A percentile compares a stretch with the other conserved stretches of the same genome.
phyloP scores from a whole-genome alignment of 2,113 vertebrate genomes.

The Carlito syrichta region DNA sequence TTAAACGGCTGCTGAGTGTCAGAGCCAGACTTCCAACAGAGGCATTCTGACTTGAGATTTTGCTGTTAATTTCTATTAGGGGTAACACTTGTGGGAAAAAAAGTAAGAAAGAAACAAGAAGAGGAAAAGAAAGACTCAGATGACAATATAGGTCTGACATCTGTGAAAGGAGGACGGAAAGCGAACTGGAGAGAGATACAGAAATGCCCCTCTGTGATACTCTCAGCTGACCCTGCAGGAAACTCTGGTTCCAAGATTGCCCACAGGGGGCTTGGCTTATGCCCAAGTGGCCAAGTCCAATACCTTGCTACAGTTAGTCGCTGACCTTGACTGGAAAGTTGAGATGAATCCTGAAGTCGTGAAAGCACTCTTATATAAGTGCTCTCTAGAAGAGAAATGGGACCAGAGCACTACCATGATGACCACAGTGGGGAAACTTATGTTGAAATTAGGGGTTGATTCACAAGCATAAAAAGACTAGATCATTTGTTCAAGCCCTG shows the following conservation, averaged over 20 bases:
- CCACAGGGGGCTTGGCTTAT: accelerated
- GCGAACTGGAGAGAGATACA: not conserved
- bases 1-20: not conserved
- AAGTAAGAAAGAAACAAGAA: not conserved
- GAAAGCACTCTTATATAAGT: not conserved
- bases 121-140: not conserved
- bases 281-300: not conserved
- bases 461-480: not conserved
- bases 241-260: not conserved
- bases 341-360: not conserved
- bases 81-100: not conserved
- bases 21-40: not conserved
- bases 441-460: not conserved
- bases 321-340: not conserved
- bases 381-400: not conserved
- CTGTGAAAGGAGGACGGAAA: not conserved
- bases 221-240: too few species aligned
- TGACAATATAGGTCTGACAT: not conserved
- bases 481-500: not conserved
- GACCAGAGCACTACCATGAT: accelerated
- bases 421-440: not conserved
- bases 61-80: not conserved
- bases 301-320: not conserved
- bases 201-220: not conserved
- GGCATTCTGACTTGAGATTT: not conserved